phyloP scores from a whole-genome alignment of 92 coral and sea anemone species.

The Epizoanthus fatuus region DNA sequence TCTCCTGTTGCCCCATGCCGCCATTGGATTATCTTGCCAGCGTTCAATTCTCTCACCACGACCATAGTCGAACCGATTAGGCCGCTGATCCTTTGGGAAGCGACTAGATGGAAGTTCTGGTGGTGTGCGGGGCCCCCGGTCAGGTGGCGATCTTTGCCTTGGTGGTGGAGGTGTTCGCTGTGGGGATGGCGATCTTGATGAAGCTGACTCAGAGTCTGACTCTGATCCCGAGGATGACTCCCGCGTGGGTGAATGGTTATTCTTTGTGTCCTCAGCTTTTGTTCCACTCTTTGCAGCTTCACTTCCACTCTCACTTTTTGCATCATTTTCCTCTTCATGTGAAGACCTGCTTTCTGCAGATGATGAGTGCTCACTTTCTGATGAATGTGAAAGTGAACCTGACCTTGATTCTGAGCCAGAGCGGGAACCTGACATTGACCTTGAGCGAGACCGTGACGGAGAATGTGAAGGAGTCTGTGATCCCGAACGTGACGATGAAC shows the following conservation, averaged over 20 bases:
- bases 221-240: conserved; percentile 73
- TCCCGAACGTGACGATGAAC: conserved; percentile 91
- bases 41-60: conserved; percentile 71
- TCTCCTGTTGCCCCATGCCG: conserved; percentile 63
- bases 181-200: conserved; percentile 51
- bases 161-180: conserved; percentile 48
- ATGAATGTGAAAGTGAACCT: conserved; percentile 74
- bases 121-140: conserved; percentile 65
- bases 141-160: conserved; percentile 32
- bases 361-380: conserved; percentile 85
- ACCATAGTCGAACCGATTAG: conserved; percentile 69
- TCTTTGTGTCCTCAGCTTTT: conserved; percentile 23
- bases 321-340: conserved; percentile 21
- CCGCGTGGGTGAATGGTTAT: conserved; percentile 44
- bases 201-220: conserved; percentile 37
- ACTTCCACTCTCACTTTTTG: conserved; percentile 22
- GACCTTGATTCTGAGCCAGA: conserved; percentile 34
- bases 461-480: conserved; percentile 90
- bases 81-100: conserved; percentile 45
- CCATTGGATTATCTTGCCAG: conserved; percentile 59
- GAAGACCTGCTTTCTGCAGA: conserved; percentile 5
- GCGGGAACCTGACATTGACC: conserved; percentile 48
- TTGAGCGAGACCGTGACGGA: conserved; percentile 81
- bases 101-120: conserved; percentile 60
- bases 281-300: conserved; percentile 45